These are phyloP conservation scores for Numenius arquata DNA, from an alignment of 2,113 vertebrate genomes.

Conservation along the genomic window DNA sequence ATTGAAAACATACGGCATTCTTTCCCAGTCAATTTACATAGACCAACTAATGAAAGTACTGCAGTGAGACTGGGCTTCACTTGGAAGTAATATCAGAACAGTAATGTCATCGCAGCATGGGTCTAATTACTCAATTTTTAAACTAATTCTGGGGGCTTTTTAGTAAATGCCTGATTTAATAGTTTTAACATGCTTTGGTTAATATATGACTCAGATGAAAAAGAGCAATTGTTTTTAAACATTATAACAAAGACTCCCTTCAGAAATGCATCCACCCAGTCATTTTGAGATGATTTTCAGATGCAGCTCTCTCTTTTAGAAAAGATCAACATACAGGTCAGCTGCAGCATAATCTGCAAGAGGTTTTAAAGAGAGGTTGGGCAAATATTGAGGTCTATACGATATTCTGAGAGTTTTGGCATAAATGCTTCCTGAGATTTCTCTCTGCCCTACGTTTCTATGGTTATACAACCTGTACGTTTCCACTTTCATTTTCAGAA, in stretches of 20 bases:
- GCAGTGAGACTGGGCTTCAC: conserved; percentile 19
- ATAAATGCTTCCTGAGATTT: background rate
- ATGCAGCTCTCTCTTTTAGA: background rate
- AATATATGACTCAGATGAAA: conserved; percentile 39
- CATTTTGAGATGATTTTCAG: background rate
- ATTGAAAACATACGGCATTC: conserved; percentile 53
- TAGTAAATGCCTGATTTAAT: conserved; percentile 54
- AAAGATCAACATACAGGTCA: background rate
- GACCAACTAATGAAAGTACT: conserved; percentile 57
- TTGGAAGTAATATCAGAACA: conserved; percentile 34
- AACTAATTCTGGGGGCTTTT: conserved; percentile 69
- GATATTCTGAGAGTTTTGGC: background rate
- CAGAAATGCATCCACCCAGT: background rate
- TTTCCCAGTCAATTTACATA: conserved; percentile 49
- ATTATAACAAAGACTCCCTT: background rate
- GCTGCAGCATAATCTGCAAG: background rate
- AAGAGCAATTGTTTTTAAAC: conserved; percentile 51
- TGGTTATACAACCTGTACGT: background rate
- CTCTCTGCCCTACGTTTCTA: background rate
- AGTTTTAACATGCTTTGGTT: conserved; percentile 31
- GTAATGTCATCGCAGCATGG: conserved; percentile 62
- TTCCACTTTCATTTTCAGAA: background rate
- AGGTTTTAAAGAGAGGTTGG: background rate
- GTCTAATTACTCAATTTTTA: conserved; percentile 73
- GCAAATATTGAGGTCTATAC: rapidly evolving